Evolutionary conservation across 2,888 invertebrate species (phyloP), one percentile per base, ranked within the genome.

Genomic region (Macrophya annulata): DNA sequence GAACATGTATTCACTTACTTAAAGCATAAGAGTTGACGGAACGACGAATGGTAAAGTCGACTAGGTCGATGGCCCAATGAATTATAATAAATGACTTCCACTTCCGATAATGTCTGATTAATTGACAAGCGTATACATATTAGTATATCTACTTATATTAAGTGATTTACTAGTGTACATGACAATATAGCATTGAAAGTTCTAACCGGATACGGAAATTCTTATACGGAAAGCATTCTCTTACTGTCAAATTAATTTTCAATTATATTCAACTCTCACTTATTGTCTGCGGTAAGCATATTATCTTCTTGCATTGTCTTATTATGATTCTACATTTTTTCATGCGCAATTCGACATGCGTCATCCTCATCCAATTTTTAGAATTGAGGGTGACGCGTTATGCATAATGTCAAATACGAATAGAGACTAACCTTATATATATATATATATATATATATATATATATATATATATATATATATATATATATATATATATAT

Each of bases 151-250:
- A 31, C n/a, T n/a, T 31, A 3, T 62, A 43, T 43, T 43, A 62
- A 43, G 4, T 62, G 21, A n/a, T 43, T 59, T 12, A 21, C n/a
- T 31, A 45, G 74, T 74, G 74, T 68, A 1, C 37, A 25, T 43
- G 31, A 31, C 31, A 15, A 74, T 48, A 2, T 25, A 62, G 81
- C 81, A 81, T 79, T 79, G 40, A 59, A 62, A n/a, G 59, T 62
- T 81, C 62, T 62, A 37, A 62, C 81, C 81, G 81, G 81, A 81
- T 81, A 62, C 81, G 81, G 81, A 81, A 81, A 62, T 81, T 81
- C 81, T 62, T 62, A 43, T 40, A 81, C 81, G 40, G 21, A 62
- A 81, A 62, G 62, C n/a, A 17, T 72, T 62, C 40, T 62, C 40
- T 62, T 43, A 62, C 21, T 62, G 40, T 21, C 43, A 17, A 81